These are phyloP conservation scores for Hydrocynus forskahlii DNA, from an alignment of 2,797 vertebrate species.

Conservation along the genomic window DNA sequence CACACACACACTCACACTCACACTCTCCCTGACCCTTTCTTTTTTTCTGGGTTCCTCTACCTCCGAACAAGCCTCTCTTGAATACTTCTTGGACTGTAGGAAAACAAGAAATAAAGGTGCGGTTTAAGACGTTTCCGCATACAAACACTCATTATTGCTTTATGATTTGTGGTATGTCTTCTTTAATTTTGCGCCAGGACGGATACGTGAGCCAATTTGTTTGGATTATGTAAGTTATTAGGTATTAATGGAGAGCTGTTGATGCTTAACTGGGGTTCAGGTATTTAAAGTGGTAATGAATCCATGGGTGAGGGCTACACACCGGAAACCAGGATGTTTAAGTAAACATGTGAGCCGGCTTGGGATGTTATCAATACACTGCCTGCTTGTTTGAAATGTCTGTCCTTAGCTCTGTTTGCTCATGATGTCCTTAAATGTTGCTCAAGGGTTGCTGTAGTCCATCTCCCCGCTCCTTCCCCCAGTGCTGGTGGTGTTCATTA, in stretches of 20 bases:
- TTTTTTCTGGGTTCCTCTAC: conserved; percentile 39
- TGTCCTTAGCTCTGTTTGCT: neutral
- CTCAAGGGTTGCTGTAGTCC: neutral
- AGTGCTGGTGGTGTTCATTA: neutral
- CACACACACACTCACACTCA: conserved; percentile 25
- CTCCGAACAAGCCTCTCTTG: neutral
- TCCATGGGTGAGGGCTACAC: neutral
- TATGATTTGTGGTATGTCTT: neutral
- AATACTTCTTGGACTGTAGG: neutral
- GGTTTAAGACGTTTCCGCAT: neutral
- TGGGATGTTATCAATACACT: neutral
- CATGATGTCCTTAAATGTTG: neutral
- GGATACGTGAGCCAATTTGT: neutral
- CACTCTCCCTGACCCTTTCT: conserved; percentile 19
- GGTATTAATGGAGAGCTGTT: neutral
- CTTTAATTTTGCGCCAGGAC: neutral
- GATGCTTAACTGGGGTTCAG: neutral
- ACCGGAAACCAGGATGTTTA: no score
- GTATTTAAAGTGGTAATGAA: neutral
- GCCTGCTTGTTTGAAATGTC: neutral
- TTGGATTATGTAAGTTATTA: neutral
- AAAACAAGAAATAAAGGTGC: neutral
- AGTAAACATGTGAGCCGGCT: no score
- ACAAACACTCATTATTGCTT: neutral
- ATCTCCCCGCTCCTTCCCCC: neutral